Evolutionary conservation across 1,140 invertebrate genomes (phyloP).

Genomic region (Drusus annulatus): DNA sequence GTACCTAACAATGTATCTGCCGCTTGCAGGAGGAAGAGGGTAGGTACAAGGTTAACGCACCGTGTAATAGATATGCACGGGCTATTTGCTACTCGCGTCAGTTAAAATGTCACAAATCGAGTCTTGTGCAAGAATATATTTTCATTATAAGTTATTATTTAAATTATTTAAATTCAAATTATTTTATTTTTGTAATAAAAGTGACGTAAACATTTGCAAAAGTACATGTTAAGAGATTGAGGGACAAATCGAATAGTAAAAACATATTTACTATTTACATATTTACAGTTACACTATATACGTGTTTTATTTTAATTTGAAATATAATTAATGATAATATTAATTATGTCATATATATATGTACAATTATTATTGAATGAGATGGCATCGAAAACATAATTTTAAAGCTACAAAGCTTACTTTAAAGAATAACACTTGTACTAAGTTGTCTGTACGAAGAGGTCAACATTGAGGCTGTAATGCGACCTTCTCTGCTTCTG

Average conservation of each 20-base stretch:
- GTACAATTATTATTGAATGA: background rate
- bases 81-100: background rate
- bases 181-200: slow-evolving; percentile 14
- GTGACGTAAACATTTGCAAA: background rate
- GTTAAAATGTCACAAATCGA: background rate
- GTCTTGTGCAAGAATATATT: background rate
- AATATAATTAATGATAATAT: background rate
- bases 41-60: background rate
- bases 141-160: background rate
- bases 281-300: background rate
- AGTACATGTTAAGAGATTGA: slow-evolving; percentile 7
- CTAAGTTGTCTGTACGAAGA: background rate
- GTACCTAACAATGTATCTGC: no score
- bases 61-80: background rate
- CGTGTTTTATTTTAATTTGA: background rate
- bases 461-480: background rate
- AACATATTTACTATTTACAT: background rate
- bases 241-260: slow-evolving; percentile 20
- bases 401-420: no score
- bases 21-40: background rate
- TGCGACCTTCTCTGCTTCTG: no score
- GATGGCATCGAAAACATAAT: background rate
- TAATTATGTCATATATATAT: no score
- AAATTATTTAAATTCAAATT: background rate
- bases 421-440: background rate